Percentiles rank a stretch among this genome's conserved stretches.
Evolutionary conservation across 2,888 invertebrate genomes (phyloP).

Genomic region (Tetranychus piercei): DNA sequence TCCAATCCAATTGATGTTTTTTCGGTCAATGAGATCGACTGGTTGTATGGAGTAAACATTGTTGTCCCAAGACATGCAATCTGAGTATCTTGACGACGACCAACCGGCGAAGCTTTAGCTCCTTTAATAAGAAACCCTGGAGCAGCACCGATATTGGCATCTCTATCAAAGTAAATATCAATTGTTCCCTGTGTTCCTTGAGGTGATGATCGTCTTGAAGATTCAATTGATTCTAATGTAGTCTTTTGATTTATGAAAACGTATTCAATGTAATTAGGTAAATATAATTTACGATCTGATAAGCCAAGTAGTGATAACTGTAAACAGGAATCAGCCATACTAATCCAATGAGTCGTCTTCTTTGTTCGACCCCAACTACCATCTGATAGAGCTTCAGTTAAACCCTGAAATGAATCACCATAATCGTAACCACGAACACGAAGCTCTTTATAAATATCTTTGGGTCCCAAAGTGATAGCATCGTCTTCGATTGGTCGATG

Average conservation of each 20-base stretch:
- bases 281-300: conserved; percentile 29
- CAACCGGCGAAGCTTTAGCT: conserved; percentile 51
- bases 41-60: conserved; percentile 52
- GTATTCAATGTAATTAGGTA: conserved; percentile 33
- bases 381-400: conserved; percentile 54
- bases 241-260: conserved; percentile 15
- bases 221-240: conserved; percentile 16
- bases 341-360: conserved; percentile 81
- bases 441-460: conserved; percentile 67
- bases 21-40: not conserved
- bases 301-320: conserved; percentile 41
- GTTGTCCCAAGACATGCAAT: conserved; percentile 59
- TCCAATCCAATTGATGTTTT: not conserved
- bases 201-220: conserved; percentile 14
- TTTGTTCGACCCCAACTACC: conserved; percentile 51
- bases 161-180: conserved; percentile 31
- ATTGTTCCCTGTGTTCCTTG: conserved; percentile 7
- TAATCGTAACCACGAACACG: conserved; percentile 71
- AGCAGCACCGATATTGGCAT: conserved; percentile 38
- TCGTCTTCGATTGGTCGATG: not conserved
- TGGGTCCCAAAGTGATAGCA: conserved; percentile 27
- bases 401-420: conserved; percentile 58
- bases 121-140: conserved; percentile 75
- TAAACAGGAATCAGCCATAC: conserved; percentile 86
- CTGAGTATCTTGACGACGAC: conserved; percentile 46